Evolutionary conservation across 2,113 vertebrate species (phyloP).

Genomic region (Sula dactylatra): DNA sequence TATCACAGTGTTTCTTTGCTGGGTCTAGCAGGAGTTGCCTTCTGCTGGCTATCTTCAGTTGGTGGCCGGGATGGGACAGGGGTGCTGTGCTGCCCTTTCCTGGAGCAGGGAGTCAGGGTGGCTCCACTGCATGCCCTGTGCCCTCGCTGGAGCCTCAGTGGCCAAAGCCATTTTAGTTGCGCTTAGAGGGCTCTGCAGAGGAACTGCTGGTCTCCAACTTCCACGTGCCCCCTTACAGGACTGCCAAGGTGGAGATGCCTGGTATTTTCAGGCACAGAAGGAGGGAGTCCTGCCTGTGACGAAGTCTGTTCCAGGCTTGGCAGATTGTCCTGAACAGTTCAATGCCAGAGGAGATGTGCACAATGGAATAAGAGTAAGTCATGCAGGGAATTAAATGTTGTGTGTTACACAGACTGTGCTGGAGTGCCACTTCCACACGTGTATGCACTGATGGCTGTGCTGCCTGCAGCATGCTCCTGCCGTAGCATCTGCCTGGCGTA

Average conservation of each 20-base stretch:
- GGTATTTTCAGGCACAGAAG: neutral
- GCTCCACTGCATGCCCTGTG: fast-evolving
- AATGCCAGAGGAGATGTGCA: too few relatives aligned
- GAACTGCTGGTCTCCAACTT: neutral
- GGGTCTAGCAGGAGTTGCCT: neutral
- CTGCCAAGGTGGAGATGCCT: neutral
- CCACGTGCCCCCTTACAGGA: fast-evolving
- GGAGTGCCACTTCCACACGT: neutral
- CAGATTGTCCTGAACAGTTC: neutral
- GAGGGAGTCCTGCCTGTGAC: neutral
- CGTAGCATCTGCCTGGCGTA: fast-evolving
- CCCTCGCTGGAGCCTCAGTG: neutral
- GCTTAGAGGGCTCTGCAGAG: neutral
- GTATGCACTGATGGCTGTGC: neutral
- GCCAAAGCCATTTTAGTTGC: neutral
- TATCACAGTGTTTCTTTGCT: neutral
- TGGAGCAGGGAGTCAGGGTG: neutral
- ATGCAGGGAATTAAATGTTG: too few relatives aligned
- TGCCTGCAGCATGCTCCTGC: neutral
- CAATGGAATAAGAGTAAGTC: neutral
- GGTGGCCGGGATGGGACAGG: too few relatives aligned
- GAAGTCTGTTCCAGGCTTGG: neutral
- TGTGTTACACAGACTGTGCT: fast-evolving
- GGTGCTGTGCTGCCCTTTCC: neutral
- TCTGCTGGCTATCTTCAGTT: neutral